phyloP scores from a whole-genome alignment of 2,797 vertebrate species.

The Dicrostonyx torquatus region DNA sequence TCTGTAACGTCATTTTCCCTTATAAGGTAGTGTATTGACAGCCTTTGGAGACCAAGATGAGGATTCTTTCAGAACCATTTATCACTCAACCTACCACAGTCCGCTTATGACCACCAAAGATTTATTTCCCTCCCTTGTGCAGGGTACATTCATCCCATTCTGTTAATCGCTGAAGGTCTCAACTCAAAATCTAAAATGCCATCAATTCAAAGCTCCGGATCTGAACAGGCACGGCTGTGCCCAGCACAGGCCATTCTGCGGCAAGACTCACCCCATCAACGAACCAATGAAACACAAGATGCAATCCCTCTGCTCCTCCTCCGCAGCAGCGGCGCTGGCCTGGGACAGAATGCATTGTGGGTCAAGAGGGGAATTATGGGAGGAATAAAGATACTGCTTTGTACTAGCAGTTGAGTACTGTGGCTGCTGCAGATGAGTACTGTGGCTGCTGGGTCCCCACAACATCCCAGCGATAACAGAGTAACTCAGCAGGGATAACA shows the following conservation, averaged over 20 bases:
- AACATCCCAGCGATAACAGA: too few species aligned
- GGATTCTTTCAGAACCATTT: not conserved
- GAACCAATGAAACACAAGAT: not conserved
- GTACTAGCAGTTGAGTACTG: too few species aligned
- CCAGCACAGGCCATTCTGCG: not conserved
- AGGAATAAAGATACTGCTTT: not conserved
- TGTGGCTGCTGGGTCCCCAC: too few species aligned
- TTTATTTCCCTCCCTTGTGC: not conserved
- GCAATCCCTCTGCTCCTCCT: not conserved
- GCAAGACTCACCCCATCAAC: not conserved
- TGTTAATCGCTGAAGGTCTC: not conserved
- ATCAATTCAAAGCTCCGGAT: not conserved
- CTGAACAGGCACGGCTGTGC: not conserved
- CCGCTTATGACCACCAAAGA: not conserved
- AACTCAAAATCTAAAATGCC: not conserved
- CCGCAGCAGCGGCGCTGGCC: not conserved
- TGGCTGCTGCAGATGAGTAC: too few species aligned
- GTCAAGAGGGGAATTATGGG: not conserved
- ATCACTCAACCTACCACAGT: not conserved
- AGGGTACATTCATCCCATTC: not conserved
- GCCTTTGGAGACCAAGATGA: not conserved
- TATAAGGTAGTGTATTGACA: conserved; percentile 4
- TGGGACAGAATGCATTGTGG: not conserved
- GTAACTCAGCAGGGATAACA: not conserved
- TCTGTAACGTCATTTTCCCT: not conserved